These are phyloP conservation scores for Lordiphosa fenestrarum DNA, from an alignment of 2,888 invertebrate genomes.

Conservation along the genomic window DNA sequence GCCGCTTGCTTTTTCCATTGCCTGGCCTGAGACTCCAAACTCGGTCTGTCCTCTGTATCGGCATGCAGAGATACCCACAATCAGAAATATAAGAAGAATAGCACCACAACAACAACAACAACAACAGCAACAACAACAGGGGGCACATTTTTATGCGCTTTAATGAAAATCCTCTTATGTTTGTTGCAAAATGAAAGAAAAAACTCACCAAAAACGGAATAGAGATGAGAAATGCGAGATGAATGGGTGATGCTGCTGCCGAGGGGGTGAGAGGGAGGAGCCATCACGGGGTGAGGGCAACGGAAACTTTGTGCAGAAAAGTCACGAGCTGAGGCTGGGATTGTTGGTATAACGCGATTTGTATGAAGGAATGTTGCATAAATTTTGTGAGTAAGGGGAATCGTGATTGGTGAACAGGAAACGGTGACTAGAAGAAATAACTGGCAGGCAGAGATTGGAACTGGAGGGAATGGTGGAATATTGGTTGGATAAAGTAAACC, in stretches of 20 bases:
- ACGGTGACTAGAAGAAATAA: too few species aligned
- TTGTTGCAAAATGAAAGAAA: slow-evolving; percentile 25
- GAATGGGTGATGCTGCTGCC: background rate
- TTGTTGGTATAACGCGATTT: slow-evolving; percentile 37
- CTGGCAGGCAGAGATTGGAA: too few species aligned
- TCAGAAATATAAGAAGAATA: slow-evolving; percentile 28
- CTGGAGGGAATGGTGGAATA: too few species aligned
- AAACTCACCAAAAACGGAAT: slow-evolving; percentile 13
- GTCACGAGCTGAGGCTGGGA: slow-evolving; percentile 18
- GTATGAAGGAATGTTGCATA: slow-evolving; percentile 33
- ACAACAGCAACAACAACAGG: background rate
- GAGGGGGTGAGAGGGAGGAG: too few species aligned
- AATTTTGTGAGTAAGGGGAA: slow-evolving; percentile 11
- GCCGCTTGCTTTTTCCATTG: slow-evolving; percentile 9
- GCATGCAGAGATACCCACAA: slow-evolving; percentile 46
- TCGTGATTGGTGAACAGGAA: background rate
- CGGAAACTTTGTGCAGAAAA: slow-evolving; percentile 1
- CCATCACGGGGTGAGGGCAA: too few species aligned
- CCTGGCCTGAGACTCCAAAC: too few species aligned
- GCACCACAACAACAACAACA: slow-evolving; percentile 20
- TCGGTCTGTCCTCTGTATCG: slow-evolving; percentile 38
- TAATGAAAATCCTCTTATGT: slow-evolving; percentile 74
- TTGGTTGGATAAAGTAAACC: too few species aligned
- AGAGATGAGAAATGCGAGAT: slow-evolving; percentile 14
- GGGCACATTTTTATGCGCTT: slow-evolving; percentile 55